A percentile compares a stretch with the other conserved stretches of the same genome.
Evolutionary conservation across 2,113 vertebrate genomes (phyloP).

Genomic region (Aspidoscelis tigris): DNA sequence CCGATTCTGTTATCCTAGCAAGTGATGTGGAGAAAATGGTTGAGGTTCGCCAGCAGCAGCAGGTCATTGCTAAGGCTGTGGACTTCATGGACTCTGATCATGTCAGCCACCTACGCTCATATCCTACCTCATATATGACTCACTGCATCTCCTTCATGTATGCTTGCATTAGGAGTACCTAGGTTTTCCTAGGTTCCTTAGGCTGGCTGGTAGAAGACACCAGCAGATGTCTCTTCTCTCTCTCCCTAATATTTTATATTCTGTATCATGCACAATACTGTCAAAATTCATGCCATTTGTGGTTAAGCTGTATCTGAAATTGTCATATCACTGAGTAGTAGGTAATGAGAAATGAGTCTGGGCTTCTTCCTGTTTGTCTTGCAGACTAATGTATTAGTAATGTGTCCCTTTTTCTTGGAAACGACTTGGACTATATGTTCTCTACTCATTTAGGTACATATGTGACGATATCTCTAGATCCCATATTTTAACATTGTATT

Average conservation of each 20-base stretch:
- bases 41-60: conserved; percentile 72
- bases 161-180: conserved; percentile 71
- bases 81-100: conserved; percentile 89
- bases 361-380: not conserved
- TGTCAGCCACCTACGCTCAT: conserved; percentile 85
- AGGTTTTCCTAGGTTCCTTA: not conserved
- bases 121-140: conserved; percentile 84
- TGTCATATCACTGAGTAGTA: conserved; percentile 6
- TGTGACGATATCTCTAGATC: too few relatives aligned
- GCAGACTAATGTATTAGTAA: not conserved
- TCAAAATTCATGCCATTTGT: not conserved
- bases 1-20: conserved; percentile 83
- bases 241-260: not conserved
- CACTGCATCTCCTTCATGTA: conserved; percentile 84
- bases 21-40: conserved; percentile 84
- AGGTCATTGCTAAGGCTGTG: conserved; percentile 78
- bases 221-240: not conserved
- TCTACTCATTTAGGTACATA: not conserved
- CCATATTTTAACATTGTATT: not conserved
- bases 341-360: not conserved
- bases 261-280: not conserved
- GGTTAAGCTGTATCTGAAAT: conserved; percentile 24
- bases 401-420: not conserved
- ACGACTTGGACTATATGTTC: not conserved
- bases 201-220: not conserved